These are phyloP conservation scores for Umimayanthus kanabou DNA, from an alignment of 92 coral and sea anemone species.

Conservation along the genomic window DNA sequence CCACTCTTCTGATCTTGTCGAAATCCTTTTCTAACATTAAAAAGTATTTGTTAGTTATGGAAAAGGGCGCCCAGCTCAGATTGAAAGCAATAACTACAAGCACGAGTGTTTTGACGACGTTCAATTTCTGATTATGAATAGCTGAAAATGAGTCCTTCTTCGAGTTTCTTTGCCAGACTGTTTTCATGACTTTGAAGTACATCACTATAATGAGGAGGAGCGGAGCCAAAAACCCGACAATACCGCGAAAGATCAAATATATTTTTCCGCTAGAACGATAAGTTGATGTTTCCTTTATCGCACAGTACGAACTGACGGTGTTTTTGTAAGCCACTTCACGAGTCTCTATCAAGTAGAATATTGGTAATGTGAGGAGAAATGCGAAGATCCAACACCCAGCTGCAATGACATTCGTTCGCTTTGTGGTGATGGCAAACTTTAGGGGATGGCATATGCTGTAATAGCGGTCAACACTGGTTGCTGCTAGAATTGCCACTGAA, in stretches of 20 bases:
- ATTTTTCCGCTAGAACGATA: conserved; percentile 45
- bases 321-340: conserved; percentile 46
- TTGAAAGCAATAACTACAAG: conserved; percentile 75
- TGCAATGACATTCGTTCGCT: conserved; percentile 58
- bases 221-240: conserved; percentile 59
- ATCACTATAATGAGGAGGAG: conserved; percentile 45
- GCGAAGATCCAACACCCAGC: conserved; percentile 67
- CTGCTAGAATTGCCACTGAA: conserved; percentile 73
- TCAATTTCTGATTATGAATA: conserved; percentile 54
- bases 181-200: conserved; percentile 65
- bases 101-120: conserved; percentile 62
- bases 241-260: conserved; percentile 58
- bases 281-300: conserved; percentile 61
- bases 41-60: conserved; percentile 58
- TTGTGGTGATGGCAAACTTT: conserved; percentile 52
- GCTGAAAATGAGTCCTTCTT: conserved; percentile 24
- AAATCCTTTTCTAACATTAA: conserved; percentile 40
- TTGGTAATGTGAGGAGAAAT: conserved; percentile 55
- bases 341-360: conserved; percentile 56
- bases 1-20: conserved; percentile 47
- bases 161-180: conserved; percentile 58
- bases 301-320: conserved; percentile 52
- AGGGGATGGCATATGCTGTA: conserved; percentile 73
- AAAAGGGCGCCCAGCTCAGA: conserved; percentile 81
- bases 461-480: conserved; percentile 70